A percentile compares a stretch with the other conserved stretches of the same genome.
Evolutionary conservation across 2,888 invertebrate genomes (phyloP).

Genomic region (Coenonympha glycerion): DNA sequence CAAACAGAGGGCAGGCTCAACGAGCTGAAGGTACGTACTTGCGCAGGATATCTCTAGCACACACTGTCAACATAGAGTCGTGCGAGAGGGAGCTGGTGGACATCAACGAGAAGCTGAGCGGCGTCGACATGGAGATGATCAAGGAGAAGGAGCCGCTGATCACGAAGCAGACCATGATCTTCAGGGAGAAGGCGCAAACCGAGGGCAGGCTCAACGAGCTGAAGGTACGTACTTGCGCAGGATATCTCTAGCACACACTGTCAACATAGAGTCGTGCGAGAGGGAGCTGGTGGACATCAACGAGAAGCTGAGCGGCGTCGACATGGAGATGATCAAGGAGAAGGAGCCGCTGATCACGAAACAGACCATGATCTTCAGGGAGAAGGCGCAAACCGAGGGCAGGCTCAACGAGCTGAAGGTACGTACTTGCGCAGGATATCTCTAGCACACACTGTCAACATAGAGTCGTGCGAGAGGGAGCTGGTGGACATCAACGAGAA

Average conservation of each 20-base stretch:
- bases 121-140: conserved; percentile 76
- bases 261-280: no score
- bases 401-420: conserved; percentile 63
- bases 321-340: conserved; percentile 77
- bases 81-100: no score
- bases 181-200: conserved; percentile 61
- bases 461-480: no score
- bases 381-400: conserved; percentile 68
- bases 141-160: conserved; percentile 76
- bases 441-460: no score
- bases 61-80: no score
- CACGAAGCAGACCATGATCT: conserved; percentile 67
- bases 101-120: conserved; percentile 75
- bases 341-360: conserved; percentile 70
- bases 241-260: no score
- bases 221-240: no score
- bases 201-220: conserved; percentile 66
- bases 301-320: conserved; percentile 75
- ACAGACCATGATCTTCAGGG: conserved; percentile 68
- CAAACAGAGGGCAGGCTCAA: conserved; percentile 66
- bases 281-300: no score
- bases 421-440: no score
- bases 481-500: conserved; percentile 75
- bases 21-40: conserved; percentile 61
- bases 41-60: no score